A percentile compares a stretch with the other conserved stretches of the same genome.
Conservation (phyloP, 2,888 invertebrate species). For the Rugalucina vietnamica region DNA sequence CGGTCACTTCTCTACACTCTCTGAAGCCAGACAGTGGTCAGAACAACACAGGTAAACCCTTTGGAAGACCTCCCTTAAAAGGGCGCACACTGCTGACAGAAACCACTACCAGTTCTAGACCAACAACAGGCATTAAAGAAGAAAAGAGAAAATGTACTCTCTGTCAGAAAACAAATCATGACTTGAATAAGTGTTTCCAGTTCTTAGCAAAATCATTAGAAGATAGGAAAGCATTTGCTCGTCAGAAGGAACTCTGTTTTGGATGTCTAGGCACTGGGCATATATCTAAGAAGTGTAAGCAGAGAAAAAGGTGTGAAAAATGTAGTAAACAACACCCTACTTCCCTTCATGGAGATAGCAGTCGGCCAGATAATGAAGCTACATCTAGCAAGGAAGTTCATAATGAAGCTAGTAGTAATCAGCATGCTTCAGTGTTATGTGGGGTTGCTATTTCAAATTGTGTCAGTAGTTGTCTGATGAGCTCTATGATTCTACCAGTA, state of each 20-base stretch:
- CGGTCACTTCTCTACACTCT: constrained; percentile 43
- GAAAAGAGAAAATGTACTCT: too few relatives aligned
- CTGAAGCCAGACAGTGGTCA: neutral
- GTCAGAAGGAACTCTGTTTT: neutral
- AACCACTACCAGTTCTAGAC: too few relatives aligned
- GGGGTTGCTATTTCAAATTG: neutral
- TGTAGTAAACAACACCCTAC: neutral
- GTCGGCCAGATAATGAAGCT: too few relatives aligned
- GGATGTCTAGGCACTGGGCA: constrained; percentile 8
- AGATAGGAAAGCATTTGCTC: neutral
- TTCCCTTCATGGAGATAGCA: neutral
- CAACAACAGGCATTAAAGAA: too few relatives aligned
- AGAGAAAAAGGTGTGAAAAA: neutral
- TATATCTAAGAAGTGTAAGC: constrained; percentile 14
- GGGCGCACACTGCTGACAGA: neutral
- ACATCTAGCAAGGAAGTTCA: too few relatives aligned
- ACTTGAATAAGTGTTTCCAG: neutral
- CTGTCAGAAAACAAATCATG: neutral
- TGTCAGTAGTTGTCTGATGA: neutral
- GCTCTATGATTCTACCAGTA: constrained; percentile 48
- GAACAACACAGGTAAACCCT: neutral
- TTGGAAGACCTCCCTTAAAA: neutral
- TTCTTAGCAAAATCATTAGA: neutral
- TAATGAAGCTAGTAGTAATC: neutral
- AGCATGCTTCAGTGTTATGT: too few relatives aligned